Evolutionary conservation across 2,888 invertebrate genomes (phyloP).

Genomic region (Eupithecia exiguata): DNA sequence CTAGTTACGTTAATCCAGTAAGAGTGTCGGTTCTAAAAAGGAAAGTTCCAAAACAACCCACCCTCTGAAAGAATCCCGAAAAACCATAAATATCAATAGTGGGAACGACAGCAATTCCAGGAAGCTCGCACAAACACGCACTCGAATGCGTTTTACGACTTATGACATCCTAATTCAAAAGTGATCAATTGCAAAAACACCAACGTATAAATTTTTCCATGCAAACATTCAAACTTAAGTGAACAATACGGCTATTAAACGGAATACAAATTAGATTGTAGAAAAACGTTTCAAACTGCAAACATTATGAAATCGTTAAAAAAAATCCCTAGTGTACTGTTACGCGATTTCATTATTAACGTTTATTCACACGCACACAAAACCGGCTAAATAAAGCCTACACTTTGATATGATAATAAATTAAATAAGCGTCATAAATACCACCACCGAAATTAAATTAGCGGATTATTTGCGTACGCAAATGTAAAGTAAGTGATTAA

Average conservation of each 20-base stretch:
- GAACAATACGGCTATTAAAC: slow-evolving; percentile 47
- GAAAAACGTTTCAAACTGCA: slow-evolving; percentile 63
- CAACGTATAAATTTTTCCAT: slow-evolving; percentile 37
- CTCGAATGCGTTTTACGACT: slow-evolving; percentile 70
- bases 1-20: slow-evolving; percentile 75
- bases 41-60: slow-evolving; percentile 75
- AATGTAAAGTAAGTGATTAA: slow-evolving; percentile 83
- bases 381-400: slow-evolving; percentile 72
- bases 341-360: slow-evolving; percentile 74
- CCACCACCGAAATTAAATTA: slow-evolving; percentile 78
- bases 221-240: slow-evolving; percentile 39
- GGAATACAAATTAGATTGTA: slow-evolving; percentile 56
- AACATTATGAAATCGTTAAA: slow-evolving; percentile 68
- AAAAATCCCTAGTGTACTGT: slow-evolving; percentile 69
- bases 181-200: slow-evolving; percentile 66
- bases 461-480: slow-evolving; percentile 80
- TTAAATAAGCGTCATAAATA: slow-evolving; percentile 80
- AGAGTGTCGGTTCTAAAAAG: slow-evolving; percentile 64
- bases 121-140: slow-evolving; percentile 61
- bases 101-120: slow-evolving; percentile 65
- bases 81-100: slow-evolving; percentile 79
- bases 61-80: slow-evolving; percentile 68
- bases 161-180: slow-evolving; percentile 65
- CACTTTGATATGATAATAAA: slow-evolving; percentile 81
- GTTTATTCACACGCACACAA: slow-evolving; percentile 75